Conservation (phyloP, 1,140 invertebrate genomes). For the Cydia fagiglandana region DNA sequence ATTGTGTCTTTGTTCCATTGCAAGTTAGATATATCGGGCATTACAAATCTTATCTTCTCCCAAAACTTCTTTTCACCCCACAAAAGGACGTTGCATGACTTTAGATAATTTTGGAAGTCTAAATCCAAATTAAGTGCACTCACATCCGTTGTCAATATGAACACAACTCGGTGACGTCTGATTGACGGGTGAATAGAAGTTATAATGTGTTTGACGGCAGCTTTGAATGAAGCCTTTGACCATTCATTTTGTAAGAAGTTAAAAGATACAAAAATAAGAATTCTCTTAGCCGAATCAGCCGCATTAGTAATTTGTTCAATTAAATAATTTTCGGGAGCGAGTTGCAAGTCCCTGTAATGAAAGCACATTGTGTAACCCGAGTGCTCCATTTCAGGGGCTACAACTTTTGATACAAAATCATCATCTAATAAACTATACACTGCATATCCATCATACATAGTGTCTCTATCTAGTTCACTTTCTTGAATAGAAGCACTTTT, state of each 20-base stretch:
- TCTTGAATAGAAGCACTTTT: slow-evolving; percentile 86
- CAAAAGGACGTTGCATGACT: slow-evolving; percentile 89
- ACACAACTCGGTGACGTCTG: slow-evolving; percentile 85
- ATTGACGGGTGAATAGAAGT: slow-evolving; percentile 82
- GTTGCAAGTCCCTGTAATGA: slow-evolving; percentile 86
- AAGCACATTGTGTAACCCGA: slow-evolving; percentile 86
- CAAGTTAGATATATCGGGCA: slow-evolving; percentile 86
- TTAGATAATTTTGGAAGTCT: slow-evolving; percentile 89
- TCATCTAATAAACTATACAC: slow-evolving; percentile 94
- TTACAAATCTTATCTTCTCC: slow-evolving; percentile 92
- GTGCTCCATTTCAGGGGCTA: slow-evolving; percentile 90
- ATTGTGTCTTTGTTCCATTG: slow-evolving; percentile 78
- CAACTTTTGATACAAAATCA: slow-evolving; percentile 87
- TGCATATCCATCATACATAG: slow-evolving; percentile 92
- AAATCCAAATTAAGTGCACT: slow-evolving; percentile 89
- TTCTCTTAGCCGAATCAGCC: slow-evolving; percentile 86
- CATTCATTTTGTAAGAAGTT: slow-evolving; percentile 88
- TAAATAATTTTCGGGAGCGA: slow-evolving; percentile 85
- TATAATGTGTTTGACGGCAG: slow-evolving; percentile 86
- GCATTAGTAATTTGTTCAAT: slow-evolving; percentile 89
- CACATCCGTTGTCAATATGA: slow-evolving; percentile 86
- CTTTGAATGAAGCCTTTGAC: slow-evolving; percentile 85
- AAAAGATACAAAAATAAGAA: slow-evolving; percentile 87
- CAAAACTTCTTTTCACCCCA: slow-evolving; percentile 94
- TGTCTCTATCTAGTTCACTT: slow-evolving; percentile 86